These are phyloP conservation scores for Eunapius fragilis DNA, from an alignment of 37 sponge, comb jelly and placozoan genomes.

Conservation along the genomic window DNA sequence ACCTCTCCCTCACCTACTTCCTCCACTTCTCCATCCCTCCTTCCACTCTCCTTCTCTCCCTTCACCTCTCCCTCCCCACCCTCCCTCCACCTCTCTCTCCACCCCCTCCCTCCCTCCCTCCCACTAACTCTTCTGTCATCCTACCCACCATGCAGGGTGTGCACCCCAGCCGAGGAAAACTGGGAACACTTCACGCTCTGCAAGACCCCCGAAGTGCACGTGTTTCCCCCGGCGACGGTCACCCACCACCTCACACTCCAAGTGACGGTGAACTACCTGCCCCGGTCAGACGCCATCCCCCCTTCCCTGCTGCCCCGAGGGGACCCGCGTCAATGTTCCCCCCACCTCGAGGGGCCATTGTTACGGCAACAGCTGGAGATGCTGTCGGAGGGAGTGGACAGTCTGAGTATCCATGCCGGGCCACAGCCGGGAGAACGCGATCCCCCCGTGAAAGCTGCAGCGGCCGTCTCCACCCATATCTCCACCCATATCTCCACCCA, in stretches of 20 bases:
- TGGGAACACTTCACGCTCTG: constrained; percentile 27
- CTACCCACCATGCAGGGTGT: too few relatives aligned
- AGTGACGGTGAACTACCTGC: constrained; percentile 33
- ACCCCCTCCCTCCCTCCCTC: background rate
- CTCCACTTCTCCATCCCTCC: too few relatives aligned
- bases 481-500: background rate
- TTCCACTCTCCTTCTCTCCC: background rate
- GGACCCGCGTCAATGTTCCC: background rate
- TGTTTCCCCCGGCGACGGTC: constrained; percentile 32
- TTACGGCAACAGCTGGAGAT: too few relatives aligned
- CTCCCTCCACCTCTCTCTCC: background rate
- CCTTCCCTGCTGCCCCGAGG: background rate
- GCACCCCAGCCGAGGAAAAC: constrained; percentile 43
- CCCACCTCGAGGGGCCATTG: background rate
- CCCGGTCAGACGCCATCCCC: constrained; percentile 36
- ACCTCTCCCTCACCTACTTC: too few relatives aligned
- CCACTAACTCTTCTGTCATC: too few relatives aligned
- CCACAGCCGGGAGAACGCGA: too few relatives aligned
- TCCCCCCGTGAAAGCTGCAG: background rate
- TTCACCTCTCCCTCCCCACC: background rate
- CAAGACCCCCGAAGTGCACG: constrained; percentile 9
- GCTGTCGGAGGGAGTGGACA: too few relatives aligned
- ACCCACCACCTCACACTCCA: constrained; percentile 19
- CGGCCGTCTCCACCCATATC: background rate
- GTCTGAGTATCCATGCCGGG: too few relatives aligned